Percentiles rank a stretch among this genome's conserved stretches.
Conservation (phyloP, 2,888 invertebrate species). For the Eupithecia subfuscata region DNA sequence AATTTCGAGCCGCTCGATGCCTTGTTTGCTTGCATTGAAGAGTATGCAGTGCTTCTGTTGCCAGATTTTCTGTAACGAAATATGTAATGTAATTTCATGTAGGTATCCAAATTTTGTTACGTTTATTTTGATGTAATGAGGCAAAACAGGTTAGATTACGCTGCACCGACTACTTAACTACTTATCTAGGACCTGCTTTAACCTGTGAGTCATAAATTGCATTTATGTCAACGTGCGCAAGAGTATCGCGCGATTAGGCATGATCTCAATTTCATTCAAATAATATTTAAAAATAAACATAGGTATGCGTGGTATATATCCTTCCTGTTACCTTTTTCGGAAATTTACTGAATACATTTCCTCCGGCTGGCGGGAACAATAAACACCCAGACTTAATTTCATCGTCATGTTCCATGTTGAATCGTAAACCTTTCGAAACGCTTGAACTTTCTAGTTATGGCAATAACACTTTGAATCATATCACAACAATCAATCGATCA, state of each 20-base stretch:
- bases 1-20: conserved; percentile 93
- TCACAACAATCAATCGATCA: too few relatives aligned
- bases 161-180: conserved; percentile 25
- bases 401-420: conserved; percentile 88
- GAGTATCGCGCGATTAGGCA: conserved; percentile 30
- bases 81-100: conserved; percentile 13
- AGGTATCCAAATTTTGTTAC: conserved; percentile 23
- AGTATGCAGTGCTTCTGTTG: conserved; percentile 91
- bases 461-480: conserved; percentile 20
- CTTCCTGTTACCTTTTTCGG: conserved; percentile 86
- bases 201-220: conserved; percentile 48
- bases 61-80: conserved; percentile 89
- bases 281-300: conserved; percentile 11
- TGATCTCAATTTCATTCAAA: neutral
- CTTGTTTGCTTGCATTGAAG: conserved; percentile 92
- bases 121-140: conserved; percentile 26
- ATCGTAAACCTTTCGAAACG: conserved; percentile 46
- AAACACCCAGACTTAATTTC: conserved; percentile 90
- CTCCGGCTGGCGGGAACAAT: conserved; percentile 88
- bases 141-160: conserved; percentile 40
- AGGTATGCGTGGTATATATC: conserved; percentile 1
- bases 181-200: conserved; percentile 39
- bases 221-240: conserved; percentile 41
- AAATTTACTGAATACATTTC: conserved; percentile 88
- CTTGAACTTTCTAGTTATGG: conserved; percentile 13